A percentile compares a stretch with the other conserved stretches of the same genome.
Evolutionary conservation across 30 jellyfish, hydroid and myxozoan species (phyloP).

Genomic region (Turritopsis dohrnii): DNA sequence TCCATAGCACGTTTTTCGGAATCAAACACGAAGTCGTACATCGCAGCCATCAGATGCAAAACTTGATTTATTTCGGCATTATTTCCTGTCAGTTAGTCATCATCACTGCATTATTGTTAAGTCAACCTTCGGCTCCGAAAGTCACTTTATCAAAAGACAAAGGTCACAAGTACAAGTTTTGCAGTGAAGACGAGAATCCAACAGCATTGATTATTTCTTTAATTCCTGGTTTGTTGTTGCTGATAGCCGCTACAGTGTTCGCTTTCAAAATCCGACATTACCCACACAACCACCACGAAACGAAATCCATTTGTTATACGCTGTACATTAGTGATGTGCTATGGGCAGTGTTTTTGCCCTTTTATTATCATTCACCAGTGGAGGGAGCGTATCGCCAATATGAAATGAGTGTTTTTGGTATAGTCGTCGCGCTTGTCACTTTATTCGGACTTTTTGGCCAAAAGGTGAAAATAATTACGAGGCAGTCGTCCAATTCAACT

Average conservation of each 20-base stretch:
- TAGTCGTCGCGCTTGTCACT: not conserved
- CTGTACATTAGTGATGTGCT: not conserved
- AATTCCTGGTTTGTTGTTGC: not conserved
- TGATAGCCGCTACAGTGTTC: not conserved
- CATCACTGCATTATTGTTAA: not conserved
- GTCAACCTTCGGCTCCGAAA: not conserved
- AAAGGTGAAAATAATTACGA: not conserved
- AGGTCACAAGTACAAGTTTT: not conserved
- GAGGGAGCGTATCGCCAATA: not conserved
- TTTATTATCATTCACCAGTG: not conserved
- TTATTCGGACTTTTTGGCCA: constrained; percentile 6
- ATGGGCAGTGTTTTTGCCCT: constrained; percentile 8
- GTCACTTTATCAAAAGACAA: not conserved
- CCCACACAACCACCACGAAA: constrained; percentile 13
- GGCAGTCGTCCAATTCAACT: not conserved
- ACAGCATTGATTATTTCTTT: not conserved
- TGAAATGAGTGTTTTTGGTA: not conserved
- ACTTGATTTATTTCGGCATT: not conserved
- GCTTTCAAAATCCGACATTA: constrained; percentile 8
- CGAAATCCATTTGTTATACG: not conserved
- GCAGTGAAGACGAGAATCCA: not conserved
- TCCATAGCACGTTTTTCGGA: not conserved
- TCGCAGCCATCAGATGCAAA: not conserved
- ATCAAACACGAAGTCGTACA: not conserved
- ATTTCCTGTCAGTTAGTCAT: no score